These are phyloP conservation scores for Sylvietta virens DNA, from an alignment of 2,113 vertebrate species.

Conservation along the genomic window DNA sequence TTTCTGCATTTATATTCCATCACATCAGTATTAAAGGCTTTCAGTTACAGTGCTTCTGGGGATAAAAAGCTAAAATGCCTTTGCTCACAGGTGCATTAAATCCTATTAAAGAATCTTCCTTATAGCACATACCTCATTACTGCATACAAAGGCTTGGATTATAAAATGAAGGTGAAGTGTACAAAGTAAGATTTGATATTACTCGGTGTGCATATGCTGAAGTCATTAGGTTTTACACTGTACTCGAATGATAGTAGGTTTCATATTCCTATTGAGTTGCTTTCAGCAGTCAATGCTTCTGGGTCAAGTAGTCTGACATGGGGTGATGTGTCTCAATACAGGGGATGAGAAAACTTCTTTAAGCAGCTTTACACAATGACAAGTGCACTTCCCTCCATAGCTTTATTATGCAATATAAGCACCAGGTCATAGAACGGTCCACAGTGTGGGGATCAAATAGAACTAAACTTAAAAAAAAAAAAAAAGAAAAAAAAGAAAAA, in stretches of 20 bases:
- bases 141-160: conserved; percentile 83
- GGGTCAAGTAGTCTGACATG: conserved; percentile 78
- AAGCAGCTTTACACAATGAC: conserved; percentile 78
- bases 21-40: conserved; percentile 83
- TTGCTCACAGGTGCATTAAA: conserved; percentile 87
- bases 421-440: conserved; percentile 77
- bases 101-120: conserved; percentile 86
- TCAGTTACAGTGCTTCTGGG: conserved; percentile 81
- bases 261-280: conserved; percentile 74
- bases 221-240: conserved; percentile 81
- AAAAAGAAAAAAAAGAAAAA: background rate
- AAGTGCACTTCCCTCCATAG: conserved; percentile 71
- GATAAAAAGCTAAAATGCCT: conserved; percentile 83
- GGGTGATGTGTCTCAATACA: conserved; percentile 76
- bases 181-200: conserved; percentile 79
- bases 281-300: conserved; percentile 75
- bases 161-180: conserved; percentile 83
- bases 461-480: conserved; percentile 55
- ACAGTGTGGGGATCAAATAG: conserved; percentile 73
- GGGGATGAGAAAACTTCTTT: conserved; percentile 77
- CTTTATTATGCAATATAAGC: conserved; percentile 78
- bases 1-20: conserved; percentile 84
- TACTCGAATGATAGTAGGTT: conserved; percentile 74
- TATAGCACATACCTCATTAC: conserved; percentile 86
- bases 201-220: conserved; percentile 80